Conservation (phyloP, 1,140 invertebrate species). For the Achatina immaculata region DNA sequence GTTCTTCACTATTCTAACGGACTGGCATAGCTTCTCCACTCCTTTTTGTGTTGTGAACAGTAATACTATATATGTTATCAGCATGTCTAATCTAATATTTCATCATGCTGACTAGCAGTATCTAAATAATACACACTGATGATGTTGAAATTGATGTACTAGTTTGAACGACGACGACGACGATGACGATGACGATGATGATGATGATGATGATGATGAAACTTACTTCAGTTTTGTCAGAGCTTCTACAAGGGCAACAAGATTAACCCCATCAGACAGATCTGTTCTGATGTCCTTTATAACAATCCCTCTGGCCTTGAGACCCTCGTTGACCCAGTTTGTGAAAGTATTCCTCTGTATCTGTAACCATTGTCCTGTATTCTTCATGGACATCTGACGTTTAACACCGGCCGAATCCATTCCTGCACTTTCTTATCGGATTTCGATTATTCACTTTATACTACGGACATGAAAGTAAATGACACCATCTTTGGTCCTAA, state of each 20-base stretch:
- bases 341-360: constrained; percentile 97
- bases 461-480: background rate
- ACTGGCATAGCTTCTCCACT: too few relatives aligned
- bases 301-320: constrained; percentile 68
- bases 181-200: background rate
- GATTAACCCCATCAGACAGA: constrained; percentile 87
- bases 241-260: constrained; percentile 90
- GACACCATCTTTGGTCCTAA: background rate
- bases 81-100: too few relatives aligned
- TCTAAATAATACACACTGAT: too few relatives aligned
- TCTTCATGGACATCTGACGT: constrained; percentile 29
- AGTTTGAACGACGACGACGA: too few relatives aligned
- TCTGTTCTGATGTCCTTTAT: constrained; percentile 84
- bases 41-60: too few relatives aligned
- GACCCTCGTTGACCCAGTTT: constrained; percentile 98
- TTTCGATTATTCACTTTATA: background rate
- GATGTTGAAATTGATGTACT: too few relatives aligned
- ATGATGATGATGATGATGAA: too few relatives aligned
- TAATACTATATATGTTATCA: too few relatives aligned
- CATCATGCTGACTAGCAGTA: too few relatives aligned
- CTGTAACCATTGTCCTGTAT: constrained; percentile 77
- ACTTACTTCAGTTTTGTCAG: constrained; percentile 77
- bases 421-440: background rate
- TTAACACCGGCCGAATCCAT: background rate
- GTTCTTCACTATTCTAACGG: too few relatives aligned